Percentiles rank a stretch among this genome's conserved stretches.
phyloP scores from a whole-genome alignment of 2,888 invertebrate genomes.

The Frankliniella fusca region DNA sequence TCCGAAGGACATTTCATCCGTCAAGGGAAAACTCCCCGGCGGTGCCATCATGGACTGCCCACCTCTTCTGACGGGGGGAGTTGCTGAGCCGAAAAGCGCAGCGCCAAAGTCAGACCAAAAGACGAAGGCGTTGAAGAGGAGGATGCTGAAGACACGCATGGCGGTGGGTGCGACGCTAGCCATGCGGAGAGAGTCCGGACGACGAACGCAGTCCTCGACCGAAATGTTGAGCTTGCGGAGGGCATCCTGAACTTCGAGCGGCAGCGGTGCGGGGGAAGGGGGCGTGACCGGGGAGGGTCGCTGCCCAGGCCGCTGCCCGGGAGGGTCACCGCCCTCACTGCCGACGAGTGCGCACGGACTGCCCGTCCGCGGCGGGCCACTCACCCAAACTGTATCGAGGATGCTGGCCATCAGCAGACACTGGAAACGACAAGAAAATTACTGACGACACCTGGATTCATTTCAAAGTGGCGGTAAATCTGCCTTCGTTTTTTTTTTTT shows the following conservation, averaged over 20 bases:
- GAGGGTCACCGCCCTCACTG: not conserved
- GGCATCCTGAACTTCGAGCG: not conserved
- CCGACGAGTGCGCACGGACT: not conserved
- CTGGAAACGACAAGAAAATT: not conserved
- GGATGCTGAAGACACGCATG: not conserved
- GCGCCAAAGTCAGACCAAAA: slow-evolving; percentile 3
- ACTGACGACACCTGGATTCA: no score
- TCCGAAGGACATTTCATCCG: not conserved
- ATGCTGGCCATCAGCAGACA: slow-evolving; percentile 11
- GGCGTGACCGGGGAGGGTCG: not conserved
- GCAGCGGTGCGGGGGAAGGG: not conserved
- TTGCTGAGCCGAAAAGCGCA: not conserved
- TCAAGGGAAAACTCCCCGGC: not conserved
- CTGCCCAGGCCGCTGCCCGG: no score
- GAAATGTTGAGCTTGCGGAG: not conserved
- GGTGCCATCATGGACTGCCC: not conserved
- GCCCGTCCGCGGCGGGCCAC: not conserved
- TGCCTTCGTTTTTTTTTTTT: no score
- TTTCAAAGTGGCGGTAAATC: no score
- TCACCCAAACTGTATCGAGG: not conserved
- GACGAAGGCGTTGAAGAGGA: not conserved
- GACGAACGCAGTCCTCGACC: not conserved
- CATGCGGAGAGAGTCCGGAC: not conserved
- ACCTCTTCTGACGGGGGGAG: not conserved
- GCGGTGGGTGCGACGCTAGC: not conserved